Percentiles rank a stretch among this genome's conserved stretches.
phyloP scores from a whole-genome alignment of 2,797 vertebrate species.

The Alosa sapidissima region DNA sequence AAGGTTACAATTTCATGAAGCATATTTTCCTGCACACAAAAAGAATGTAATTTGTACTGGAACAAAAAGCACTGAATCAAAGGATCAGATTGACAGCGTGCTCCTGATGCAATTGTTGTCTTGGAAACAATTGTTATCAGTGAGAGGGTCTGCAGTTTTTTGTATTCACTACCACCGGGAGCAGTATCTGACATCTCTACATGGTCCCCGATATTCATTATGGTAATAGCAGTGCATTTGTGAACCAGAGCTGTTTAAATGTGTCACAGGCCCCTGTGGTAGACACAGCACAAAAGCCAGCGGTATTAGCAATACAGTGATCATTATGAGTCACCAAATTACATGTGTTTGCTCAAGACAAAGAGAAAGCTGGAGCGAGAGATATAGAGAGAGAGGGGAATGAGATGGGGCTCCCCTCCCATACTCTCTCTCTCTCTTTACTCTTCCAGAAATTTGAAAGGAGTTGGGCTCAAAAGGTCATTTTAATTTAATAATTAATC shows the following conservation, averaged over 20 bases:
- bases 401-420: neutral
- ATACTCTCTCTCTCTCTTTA: neutral
- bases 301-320: neutral
- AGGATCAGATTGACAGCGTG: neutral
- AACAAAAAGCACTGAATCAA: neutral
- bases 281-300: neutral
- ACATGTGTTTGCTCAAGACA: conserved; percentile 13
- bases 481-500: neutral
- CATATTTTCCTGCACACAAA: neutral
- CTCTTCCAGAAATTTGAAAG: neutral
- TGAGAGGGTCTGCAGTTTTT: neutral
- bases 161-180: neutral
- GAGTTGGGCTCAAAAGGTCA: neutral
- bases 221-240: conserved; percentile 1
- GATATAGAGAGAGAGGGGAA: conserved; percentile 13
- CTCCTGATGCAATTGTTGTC: neutral
- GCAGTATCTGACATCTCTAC: neutral
- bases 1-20: neutral
- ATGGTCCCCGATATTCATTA: neutral
- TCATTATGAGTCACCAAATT: conserved; percentile 8
- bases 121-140: neutral
- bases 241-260: conserved; percentile 11
- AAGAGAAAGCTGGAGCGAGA: conserved; percentile 14
- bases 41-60: neutral
- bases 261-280: neutral